Evolutionary conservation across 2,888 invertebrate species (phyloP).

Genomic region (Kuschelorhynchus macadamiae): DNA sequence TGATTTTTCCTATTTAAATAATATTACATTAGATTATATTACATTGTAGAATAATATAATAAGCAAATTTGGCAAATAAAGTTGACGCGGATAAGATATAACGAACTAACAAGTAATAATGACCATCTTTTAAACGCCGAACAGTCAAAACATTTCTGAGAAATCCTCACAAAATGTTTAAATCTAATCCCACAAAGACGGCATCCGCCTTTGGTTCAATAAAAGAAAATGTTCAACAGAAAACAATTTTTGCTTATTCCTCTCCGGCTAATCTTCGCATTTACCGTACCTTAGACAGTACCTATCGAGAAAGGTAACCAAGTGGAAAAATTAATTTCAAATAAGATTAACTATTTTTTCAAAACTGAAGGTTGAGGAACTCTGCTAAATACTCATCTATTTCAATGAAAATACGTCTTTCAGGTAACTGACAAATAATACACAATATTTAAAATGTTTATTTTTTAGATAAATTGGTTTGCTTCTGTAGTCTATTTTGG

Average conservation of each 20-base stretch:
- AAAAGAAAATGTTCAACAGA: conserved; percentile 19
- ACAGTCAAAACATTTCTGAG: conserved; percentile 1
- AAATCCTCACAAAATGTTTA: background rate
- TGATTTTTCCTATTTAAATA: too few relatives aligned
- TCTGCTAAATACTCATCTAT: too few relatives aligned
- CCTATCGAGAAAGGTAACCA: conserved; percentile 43
- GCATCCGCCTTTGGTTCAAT: conserved; percentile 19
- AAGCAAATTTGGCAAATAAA: too few relatives aligned
- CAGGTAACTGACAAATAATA: too few relatives aligned
- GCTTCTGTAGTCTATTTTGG: too few relatives aligned
- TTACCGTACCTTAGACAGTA: conserved; percentile 31
- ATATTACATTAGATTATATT: too few relatives aligned
- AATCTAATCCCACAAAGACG: conserved; percentile 36
- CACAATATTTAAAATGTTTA: too few relatives aligned
- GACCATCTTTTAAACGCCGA: background rate
- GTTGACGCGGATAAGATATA: too few relatives aligned
- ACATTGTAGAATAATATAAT: too few relatives aligned
- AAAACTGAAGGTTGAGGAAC: too few relatives aligned
- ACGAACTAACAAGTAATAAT: background rate
- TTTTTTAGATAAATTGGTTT: too few relatives aligned
- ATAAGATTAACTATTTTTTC: conserved; percentile 14
- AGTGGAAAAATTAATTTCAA: conserved; percentile 40
- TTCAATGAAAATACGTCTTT: too few relatives aligned
- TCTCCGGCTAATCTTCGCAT: conserved; percentile 21
- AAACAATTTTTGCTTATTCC: conserved; percentile 29